phyloP scores from a whole-genome alignment of 2,888 invertebrate species.

The Aspidapion aeneum region DNA sequence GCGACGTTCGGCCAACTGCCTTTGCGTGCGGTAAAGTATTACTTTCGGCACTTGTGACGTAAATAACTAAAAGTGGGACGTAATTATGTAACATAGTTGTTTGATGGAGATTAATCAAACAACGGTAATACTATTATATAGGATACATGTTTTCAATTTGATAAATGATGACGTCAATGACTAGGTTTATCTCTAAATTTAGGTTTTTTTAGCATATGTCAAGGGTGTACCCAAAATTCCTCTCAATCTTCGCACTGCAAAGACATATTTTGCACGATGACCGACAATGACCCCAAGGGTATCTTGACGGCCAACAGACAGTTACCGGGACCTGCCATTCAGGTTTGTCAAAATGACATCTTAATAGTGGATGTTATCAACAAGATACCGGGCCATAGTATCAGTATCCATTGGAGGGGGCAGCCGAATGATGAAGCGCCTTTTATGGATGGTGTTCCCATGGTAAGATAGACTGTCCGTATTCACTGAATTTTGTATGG shows the following conservation, averaged over 20 bases:
- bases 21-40: no score
- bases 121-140: no score
- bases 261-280: constrained; percentile 57
- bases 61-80: no score
- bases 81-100: no score
- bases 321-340: constrained; percentile 60
- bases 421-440: constrained; percentile 66
- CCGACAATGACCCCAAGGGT: constrained; percentile 57
- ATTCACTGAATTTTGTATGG: background rate
- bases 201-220: constrained; percentile 58
- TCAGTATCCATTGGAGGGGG: constrained; percentile 78
- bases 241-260: constrained; percentile 48
- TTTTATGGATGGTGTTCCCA: constrained; percentile 73
- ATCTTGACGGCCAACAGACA: constrained; percentile 65
- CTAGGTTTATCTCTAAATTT: no score
- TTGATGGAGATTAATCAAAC: no score
- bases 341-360: constrained; percentile 70
- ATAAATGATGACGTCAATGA: no score
- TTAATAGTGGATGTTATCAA: constrained; percentile 71
- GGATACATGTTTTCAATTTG: no score
- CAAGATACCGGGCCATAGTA: constrained; percentile 62
- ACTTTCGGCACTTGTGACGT: no score
- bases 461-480: no score
- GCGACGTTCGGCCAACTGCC: no score
- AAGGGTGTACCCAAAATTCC: constrained; percentile 59